Conservation (phyloP, 2,888 invertebrate genomes). For the Oasisia sp. region DNA sequence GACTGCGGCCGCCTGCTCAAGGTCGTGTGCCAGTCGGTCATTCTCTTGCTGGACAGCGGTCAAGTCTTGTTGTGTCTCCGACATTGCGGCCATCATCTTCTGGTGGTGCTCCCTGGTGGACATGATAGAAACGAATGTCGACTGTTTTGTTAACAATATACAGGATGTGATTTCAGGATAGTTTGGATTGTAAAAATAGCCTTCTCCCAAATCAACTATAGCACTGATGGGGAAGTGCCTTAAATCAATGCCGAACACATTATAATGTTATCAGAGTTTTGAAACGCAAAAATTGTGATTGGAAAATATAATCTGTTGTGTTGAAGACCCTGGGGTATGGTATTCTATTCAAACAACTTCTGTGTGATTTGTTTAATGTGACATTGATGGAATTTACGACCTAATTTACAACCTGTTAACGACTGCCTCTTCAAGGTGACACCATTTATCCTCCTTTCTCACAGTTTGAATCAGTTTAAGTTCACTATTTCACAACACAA, state of each 20-base stretch:
- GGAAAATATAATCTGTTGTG: no score
- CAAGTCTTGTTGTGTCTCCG: neutral
- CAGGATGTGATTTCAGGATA: no score
- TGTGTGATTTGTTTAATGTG: neutral
- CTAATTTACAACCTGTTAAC: neutral
- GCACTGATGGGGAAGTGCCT: no score
- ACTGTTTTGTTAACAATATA: no score
- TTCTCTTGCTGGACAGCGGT: neutral
- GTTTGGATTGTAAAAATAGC: no score
- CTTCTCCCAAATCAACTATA: no score
- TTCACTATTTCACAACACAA: neutral
- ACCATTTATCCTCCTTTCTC: neutral
- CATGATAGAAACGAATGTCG: neutral
- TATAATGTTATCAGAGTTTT: no score
- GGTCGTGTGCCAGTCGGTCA: neutral
- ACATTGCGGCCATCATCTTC: neutral
- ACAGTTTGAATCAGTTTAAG: neutral
- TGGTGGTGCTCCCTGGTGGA: neutral
- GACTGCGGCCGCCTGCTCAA: neutral
- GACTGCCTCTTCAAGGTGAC: neutral
- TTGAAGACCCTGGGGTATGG: no score
- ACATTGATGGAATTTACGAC: neutral
- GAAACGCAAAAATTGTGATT: no score
- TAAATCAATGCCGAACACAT: no score
- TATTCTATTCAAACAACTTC: no score